These are phyloP conservation scores for Drosophila dives DNA, from an alignment of 2,888 invertebrate species.

Conservation along the genomic window DNA sequence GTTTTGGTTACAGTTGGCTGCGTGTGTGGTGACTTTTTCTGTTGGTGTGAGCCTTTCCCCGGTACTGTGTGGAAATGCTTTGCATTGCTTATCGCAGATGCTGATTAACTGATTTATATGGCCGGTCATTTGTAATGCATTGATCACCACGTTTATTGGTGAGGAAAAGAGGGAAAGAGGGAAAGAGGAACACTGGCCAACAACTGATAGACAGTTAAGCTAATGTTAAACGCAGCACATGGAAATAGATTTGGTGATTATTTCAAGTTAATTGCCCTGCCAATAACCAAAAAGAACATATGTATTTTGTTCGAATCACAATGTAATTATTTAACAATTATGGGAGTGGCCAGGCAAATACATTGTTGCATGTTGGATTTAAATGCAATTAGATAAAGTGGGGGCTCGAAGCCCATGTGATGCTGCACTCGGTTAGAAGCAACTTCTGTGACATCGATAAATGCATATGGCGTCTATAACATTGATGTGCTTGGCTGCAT, in stretches of 20 bases:
- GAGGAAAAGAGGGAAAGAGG: conserved; percentile 4
- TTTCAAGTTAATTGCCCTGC: conserved; percentile 53
- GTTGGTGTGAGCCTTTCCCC: conserved; percentile 49
- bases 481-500: conserved; percentile 60
- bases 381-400: conserved; percentile 47
- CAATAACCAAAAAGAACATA: conserved; percentile 35
- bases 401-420: conserved; percentile 45
- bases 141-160: conserved; percentile 56
- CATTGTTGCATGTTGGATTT: conserved; percentile 41
- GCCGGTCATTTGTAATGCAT: conserved; percentile 76
- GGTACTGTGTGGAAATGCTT: conserved; percentile 57
- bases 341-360: conserved; percentile 38
- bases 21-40: conserved; percentile 26
- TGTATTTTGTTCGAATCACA: conserved; percentile 57
- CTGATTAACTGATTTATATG: conserved; percentile 78
- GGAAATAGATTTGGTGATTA: conserved; percentile 34
- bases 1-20: conserved; percentile 25
- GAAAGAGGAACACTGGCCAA: conserved; percentile 17
- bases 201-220: conserved; percentile 32
- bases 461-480: conserved; percentile 24
- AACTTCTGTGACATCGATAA: conserved; percentile 26
- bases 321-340: conserved; percentile 77
- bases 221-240: conserved; percentile 37
- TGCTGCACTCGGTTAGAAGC: conserved; percentile 43
- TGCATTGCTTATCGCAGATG: conserved; percentile 71